Base-by-base conservation (phyloP, 37 sponge, comb jelly and placozoan species). In the Hexactinellida sp. region DNA sequence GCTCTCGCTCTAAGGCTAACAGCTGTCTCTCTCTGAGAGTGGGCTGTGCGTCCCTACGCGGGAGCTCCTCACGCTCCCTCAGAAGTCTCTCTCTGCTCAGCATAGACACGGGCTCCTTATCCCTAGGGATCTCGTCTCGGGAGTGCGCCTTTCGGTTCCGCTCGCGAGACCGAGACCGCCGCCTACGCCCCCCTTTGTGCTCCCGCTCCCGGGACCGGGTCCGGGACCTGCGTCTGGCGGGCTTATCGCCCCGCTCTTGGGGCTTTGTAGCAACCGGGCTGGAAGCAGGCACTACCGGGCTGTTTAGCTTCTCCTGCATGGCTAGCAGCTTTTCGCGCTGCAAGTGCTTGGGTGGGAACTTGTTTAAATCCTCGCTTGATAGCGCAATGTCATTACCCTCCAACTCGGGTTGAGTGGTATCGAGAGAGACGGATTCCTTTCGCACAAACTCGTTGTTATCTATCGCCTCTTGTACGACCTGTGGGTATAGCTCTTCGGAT, bases 261-360 rank as follows among this genome's bases (percentile, higher is more conserved):
- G 19, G 1, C 76, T 63, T 63, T 21, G 28, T 63, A 10, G 21
- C 5, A 47, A 16, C 16, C n/a, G n/a, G n/a, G 47, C 47, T 41
- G 10, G 47, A 41, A 41, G 5, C 10, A 13, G 47, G 47, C 10
- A 16, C 10, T 16, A 13, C 10, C 13, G 21, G 3, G 21, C 13
- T n/a, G 28, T 63, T 23, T n/a, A 63, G 76, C 30, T 63, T 63
- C 76, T 63, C 76, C 76, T 63, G 21, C 76, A 63, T 63, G 76
- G 76, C 76, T 10, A 63, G 34, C 3, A 63, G 34, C 34, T 63
- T 63, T 23, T 63, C 76, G 21, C 76, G 76, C 34, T 63, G 76
- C 3, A 63, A 23, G 13, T 63, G 76, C 13, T 63, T 63, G 3
- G 76, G 76, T 25, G 76, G 76, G 30, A 63, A 63, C 30, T 63